A percentile compares a stretch with the other conserved stretches of the same genome.
Conservation (phyloP, 2,888 invertebrate genomes). For the Thereva nobilitata region DNA sequence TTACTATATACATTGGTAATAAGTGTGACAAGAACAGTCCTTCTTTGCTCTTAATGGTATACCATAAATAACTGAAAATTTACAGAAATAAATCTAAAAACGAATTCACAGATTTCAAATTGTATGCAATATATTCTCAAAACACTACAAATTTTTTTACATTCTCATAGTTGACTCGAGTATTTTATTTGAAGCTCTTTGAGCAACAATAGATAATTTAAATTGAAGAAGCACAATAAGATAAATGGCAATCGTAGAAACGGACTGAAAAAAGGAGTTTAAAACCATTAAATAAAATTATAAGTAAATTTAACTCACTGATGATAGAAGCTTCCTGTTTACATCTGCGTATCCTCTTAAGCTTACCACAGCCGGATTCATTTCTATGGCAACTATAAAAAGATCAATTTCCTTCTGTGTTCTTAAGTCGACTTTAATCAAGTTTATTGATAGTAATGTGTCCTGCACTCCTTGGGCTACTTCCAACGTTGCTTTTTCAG, state of each 20-base stretch:
- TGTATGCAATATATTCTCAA: too few relatives aligned
- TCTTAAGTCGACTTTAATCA: conserved; percentile 63
- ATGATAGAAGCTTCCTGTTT: conserved; percentile 67
- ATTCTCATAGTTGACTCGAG: neutral
- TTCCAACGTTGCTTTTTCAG: conserved; percentile 67
- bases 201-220: conserved; percentile 61
- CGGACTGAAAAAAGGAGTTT: conserved; percentile 59
- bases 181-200: conserved; percentile 11
- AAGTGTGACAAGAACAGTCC: too few relatives aligned
- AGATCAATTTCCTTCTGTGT: conserved; percentile 71
- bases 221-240: conserved; percentile 69
- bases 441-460: conserved; percentile 64
- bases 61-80: too few relatives aligned
- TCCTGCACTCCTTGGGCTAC: conserved; percentile 69
- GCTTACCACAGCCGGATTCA: conserved; percentile 72
- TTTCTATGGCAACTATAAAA: conserved; percentile 69
- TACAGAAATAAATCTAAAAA: too few relatives aligned
- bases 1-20: too few relatives aligned
- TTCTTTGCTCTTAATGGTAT: too few relatives aligned
- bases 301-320: conserved; percentile 56
- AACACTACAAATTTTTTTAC: neutral
- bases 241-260: conserved; percentile 69
- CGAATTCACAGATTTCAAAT: too few relatives aligned
- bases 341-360: conserved; percentile 69
- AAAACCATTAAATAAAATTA: conserved; percentile 17